Base-by-base conservation (phyloP, 2,797 vertebrate species). In the Chelon labrosus region DNA sequence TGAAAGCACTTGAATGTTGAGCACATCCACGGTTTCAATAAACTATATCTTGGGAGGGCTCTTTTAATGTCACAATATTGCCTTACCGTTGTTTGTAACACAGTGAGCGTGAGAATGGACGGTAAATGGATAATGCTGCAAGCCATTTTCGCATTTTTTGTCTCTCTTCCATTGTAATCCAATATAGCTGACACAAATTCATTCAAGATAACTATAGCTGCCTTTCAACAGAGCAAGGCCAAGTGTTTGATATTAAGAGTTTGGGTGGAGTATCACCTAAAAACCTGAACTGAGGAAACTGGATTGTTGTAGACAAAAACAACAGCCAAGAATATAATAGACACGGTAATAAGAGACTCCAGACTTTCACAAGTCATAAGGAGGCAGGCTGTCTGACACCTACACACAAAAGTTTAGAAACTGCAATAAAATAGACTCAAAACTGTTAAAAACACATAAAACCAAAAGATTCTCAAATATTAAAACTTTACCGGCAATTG, bases 221-320 rank as follows among this genome's bases (percentile, higher is more conserved):
- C 17, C n/a, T 56, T 64, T 38, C 9, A 60, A 52, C 12, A 31
- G 50, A 25, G 19, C n/a, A 60, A 17, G 31, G 35, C 44, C 7
- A 10, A 50, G 17, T 19, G 13, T 44, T 65, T 44, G 13, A 64
- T 42, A 59, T 47, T 47, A 65, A 52, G 44, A 55, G 46, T 64
- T 65, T 54, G 53, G 66, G 60, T 63, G 60, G 41, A 65, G 67
- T 61, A 52, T 62, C 49, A 46, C 55, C 19, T 20, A 77, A 59
- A 80, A 60, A 66, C 55, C 52, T 57, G 22, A 67, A 54, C 16
- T 14, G 42, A 61, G 55, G 62, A 82, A 71, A 68, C 17, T 37
- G 10, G 73, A 67, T 67, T 51, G 44, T 37, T n/a, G n/a, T 22
- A 69, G 42, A 73, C 49, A 74, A 56, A 57, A 50, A 74, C 49